A percentile compares a stretch with the other conserved stretches of the same genome.
Evolutionary conservation across 2,113 vertebrate genomes (phyloP).

Genomic region (Cercocebus atys): DNA sequence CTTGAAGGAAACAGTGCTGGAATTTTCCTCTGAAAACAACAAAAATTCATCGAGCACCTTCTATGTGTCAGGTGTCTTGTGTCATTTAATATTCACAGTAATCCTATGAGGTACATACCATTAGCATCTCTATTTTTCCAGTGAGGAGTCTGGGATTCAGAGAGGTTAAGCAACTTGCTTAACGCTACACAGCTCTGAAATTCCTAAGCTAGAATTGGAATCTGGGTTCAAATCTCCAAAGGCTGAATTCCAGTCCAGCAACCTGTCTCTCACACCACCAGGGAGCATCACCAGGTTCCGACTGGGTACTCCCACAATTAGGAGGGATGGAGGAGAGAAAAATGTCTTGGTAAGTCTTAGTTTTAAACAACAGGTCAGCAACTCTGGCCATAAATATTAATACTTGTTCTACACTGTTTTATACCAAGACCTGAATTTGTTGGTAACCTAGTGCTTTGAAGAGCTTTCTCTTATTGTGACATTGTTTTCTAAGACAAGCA

Average conservation of each 20-base stretch:
- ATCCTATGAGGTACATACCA: neutral
- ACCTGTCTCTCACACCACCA: neutral
- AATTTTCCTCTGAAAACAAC: neutral
- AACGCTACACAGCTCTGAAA: neutral
- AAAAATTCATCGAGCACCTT: neutral
- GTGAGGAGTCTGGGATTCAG: neutral
- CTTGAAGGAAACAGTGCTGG: neutral
- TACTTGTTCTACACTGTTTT: constrained; percentile 66
- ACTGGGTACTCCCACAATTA: neutral
- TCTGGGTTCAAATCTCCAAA: neutral
- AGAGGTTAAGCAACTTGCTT: neutral
- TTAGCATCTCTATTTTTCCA: constrained; percentile 49
- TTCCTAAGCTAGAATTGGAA: constrained; percentile 54
- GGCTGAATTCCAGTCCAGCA: neutral
- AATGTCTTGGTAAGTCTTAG: constrained; percentile 58
- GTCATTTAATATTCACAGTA: neutral
- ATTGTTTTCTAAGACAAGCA: constrained; percentile 81
- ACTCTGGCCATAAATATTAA: constrained; percentile 71
- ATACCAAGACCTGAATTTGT: constrained; percentile 70
- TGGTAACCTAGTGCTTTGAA: constrained; percentile 64
- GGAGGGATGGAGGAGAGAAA: constrained; percentile 32
- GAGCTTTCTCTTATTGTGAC: constrained; percentile 51
- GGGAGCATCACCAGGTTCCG: neutral
- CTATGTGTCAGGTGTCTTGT: neutral
- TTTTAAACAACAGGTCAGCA: constrained; percentile 62